Evolutionary conservation across 2,888 invertebrate species (phyloP), one percentile per base, ranked within the genome.

Genomic region (Leptinotarsa haldemani): DNA sequence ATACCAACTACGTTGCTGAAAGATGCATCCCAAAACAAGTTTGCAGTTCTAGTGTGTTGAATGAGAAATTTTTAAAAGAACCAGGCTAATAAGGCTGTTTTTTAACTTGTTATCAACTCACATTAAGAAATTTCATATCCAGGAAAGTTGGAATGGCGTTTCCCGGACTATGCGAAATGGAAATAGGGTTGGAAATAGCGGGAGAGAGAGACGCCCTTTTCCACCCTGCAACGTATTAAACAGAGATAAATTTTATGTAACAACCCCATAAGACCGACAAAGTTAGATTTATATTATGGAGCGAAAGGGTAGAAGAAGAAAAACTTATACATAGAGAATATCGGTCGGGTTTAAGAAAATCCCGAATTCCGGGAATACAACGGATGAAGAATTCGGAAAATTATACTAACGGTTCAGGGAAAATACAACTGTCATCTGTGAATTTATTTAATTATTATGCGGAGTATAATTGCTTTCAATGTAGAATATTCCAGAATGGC

Each of bases 271-370:
- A 80, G 81, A 79, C 79, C 79, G 80, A 82, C 80, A 80, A 81
- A 82, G 83, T 81, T 81, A 79, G 83, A 81, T 83, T 82, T 81
- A 83, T 82, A 80, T 80, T 77, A 78, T 76, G 79, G 77, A 80
- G 76, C 75, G 77, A 78, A 79, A 80, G 80, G 80, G 77, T 80
- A 74, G 66, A 78, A 79, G 78, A 78, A 79, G 79, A 76, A 80
- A 80, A 78, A 74, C 71, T 74, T 80, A 77, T 80, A 74, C 77
- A 80, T 78, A 75, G 75, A 74, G 77, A 80, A 78, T 78, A 75
- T 78, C 77, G 75, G 56, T 56, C 40, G 40, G 40, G 30, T 30
- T 12, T 61, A 76, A 77, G 76, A 76, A 79, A 80, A 53, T 66
- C 65, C 50, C 65, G 65, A 50, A 67, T 68, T 68, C 46, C 47